A percentile compares a stretch with the other conserved stretches of the same genome.
phyloP scores from a whole-genome alignment of 2,888 invertebrate species.

The Onchidella celtica region DNA sequence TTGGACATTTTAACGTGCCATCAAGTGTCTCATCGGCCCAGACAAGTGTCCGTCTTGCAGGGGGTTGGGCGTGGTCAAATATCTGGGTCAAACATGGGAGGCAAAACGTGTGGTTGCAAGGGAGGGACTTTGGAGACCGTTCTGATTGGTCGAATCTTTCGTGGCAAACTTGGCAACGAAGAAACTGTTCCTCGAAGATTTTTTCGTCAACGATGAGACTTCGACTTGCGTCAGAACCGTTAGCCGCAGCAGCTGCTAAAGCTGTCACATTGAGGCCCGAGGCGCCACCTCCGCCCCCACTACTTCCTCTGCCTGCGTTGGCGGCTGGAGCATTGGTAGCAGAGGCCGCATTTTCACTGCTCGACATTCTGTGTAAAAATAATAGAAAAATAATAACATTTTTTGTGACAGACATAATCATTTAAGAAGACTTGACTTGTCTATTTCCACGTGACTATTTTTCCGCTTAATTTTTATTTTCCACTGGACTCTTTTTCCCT shows the following conservation, averaged over 20 bases:
- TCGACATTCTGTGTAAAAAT: constrained; percentile 27
- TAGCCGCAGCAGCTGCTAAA: neutral
- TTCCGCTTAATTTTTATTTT: no score
- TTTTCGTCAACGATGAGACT: constrained; percentile 72
- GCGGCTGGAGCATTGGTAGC: neutral
- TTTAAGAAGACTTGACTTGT: neutral
- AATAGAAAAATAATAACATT: neutral
- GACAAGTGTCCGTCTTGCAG: constrained; percentile 54
- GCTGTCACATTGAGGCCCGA: neutral
- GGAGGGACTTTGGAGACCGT: constrained; percentile 70
- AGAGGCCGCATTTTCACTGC: neutral
- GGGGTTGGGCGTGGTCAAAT: constrained; percentile 70
- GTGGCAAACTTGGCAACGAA: constrained; percentile 72
- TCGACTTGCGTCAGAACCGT: constrained; percentile 54
- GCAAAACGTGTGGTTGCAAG: constrained; percentile 76
- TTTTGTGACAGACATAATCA: neutral
- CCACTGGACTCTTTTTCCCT: no score
- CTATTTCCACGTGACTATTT: no score
- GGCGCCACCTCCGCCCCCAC: neutral
- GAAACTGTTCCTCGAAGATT: constrained; percentile 74
- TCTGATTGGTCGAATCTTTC: constrained; percentile 68
- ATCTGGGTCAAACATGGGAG: constrained; percentile 71
- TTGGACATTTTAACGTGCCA: constrained; percentile 73
- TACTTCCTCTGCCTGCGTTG: neutral
- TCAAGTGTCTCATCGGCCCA: constrained; percentile 68